Evolutionary conservation across 2,888 invertebrate species (phyloP).

Genomic region (Anodontia alba): DNA sequence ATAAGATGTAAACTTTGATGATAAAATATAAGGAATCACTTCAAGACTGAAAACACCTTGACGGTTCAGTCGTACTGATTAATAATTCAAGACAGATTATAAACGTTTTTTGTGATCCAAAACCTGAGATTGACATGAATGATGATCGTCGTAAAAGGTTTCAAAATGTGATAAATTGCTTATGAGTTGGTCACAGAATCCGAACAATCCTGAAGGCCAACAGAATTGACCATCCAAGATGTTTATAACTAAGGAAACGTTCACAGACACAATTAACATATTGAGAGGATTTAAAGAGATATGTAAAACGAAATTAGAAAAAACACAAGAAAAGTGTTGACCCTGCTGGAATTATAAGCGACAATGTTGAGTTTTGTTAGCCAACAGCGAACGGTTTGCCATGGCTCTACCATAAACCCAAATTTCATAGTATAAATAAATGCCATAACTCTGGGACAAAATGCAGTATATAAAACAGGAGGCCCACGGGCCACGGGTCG

Average conservation of each 20-base stretch:
- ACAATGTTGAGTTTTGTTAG: constrained; percentile 46
- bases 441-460: constrained; percentile 51
- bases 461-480: constrained; percentile 47
- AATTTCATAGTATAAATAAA: constrained; percentile 50
- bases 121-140: constrained; percentile 29
- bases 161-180: constrained; percentile 27
- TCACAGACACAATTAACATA: constrained; percentile 41
- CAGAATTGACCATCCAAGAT: constrained; percentile 28
- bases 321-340: constrained; percentile 33
- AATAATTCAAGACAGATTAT: constrained; percentile 34
- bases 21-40: constrained; percentile 24
- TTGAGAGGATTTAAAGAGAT: constrained; percentile 28
- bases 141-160: constrained; percentile 31
- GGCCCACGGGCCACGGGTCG: no score
- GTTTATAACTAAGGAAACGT: constrained; percentile 44
- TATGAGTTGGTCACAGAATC: constrained; percentile 23
- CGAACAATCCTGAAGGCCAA: not conserved
- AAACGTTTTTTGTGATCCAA: constrained; percentile 36
- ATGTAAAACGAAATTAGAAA: constrained; percentile 31
- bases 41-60: constrained; percentile 29
- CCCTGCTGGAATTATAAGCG: constrained; percentile 47
- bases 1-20: constrained; percentile 20
- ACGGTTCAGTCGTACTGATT: constrained; percentile 29
- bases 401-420: constrained; percentile 42
- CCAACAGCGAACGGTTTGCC: constrained; percentile 45